A percentile compares a stretch with the other conserved stretches of the same genome.
Conservation (phyloP, 2,888 invertebrate genomes). For the Drosophila suboccidentalis region DNA sequence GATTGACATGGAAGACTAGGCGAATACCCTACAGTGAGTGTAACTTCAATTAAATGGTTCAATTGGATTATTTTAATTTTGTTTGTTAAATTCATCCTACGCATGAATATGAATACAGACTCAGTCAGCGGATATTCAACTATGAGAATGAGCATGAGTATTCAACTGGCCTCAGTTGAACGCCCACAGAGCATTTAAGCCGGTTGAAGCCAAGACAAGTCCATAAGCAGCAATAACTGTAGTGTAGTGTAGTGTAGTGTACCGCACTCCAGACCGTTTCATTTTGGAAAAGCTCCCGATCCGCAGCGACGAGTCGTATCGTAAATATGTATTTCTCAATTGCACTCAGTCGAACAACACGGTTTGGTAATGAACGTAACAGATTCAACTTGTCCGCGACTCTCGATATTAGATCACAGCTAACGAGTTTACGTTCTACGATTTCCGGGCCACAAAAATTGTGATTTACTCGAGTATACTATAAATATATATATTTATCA, state of each 20-base stretch:
- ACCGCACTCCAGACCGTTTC: conserved; percentile 49
- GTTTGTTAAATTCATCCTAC: conserved; percentile 41
- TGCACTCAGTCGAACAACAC: conserved; percentile 71
- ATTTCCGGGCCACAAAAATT: conserved; percentile 44
- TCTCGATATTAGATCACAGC: conserved; percentile 70
- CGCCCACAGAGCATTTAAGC: conserved; percentile 41
- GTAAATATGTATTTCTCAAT: conserved; percentile 73
- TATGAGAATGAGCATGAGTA: background rate
- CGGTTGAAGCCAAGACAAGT: conserved; percentile 26
- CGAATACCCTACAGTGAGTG: conserved; percentile 9
- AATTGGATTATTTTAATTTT: conserved; percentile 11
- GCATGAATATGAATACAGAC: conserved; percentile 3
- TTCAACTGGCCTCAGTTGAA: conserved; percentile 24
- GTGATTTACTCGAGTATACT: conserved; percentile 9
- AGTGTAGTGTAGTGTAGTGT: conserved; percentile 54
- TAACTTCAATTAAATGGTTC: conserved; percentile 1
- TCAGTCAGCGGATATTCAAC: conserved; percentile 8
- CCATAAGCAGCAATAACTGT: conserved; percentile 53
- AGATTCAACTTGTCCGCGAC: conserved; percentile 53
- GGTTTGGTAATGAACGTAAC: conserved; percentile 73
- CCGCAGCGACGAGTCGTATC: conserved; percentile 42
- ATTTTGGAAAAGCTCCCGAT: conserved; percentile 52
- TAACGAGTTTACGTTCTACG: conserved; percentile 21
- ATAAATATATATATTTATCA: background rate
- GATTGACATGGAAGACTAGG: conserved; percentile 2